phyloP scores from a whole-genome alignment of 2,113 vertebrate genomes.

The Phaethon lepturus region DNA sequence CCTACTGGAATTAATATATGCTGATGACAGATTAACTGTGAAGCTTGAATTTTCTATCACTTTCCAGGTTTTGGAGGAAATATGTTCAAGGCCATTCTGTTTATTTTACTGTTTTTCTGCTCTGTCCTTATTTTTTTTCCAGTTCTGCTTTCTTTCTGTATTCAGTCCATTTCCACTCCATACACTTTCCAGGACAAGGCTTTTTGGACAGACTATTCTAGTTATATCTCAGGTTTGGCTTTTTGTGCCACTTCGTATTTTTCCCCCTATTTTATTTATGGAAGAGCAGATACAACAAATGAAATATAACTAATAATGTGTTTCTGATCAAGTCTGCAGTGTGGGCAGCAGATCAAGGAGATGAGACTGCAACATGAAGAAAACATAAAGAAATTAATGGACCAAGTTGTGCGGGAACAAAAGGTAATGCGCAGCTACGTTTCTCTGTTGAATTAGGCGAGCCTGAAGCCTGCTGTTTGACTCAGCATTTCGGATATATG shows the following conservation, averaged over 20 bases:
- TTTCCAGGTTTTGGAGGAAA: constrained; percentile 2
- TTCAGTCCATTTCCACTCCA: constrained; percentile 2
- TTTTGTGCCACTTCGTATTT: not conserved
- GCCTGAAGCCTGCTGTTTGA: not conserved
- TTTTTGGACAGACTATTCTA: not conserved
- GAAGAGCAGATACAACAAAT: not conserved
- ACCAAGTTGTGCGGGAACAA: constrained; percentile 73
- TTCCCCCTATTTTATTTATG: not conserved
- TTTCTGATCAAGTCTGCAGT: constrained; percentile 89
- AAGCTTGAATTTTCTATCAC: not conserved
- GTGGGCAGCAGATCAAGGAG: constrained; percentile 92
- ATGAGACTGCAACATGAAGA: constrained; percentile 92
- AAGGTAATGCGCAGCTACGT: constrained; percentile 63
- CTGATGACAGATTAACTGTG: not conserved
- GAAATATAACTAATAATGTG: constrained; percentile 30
- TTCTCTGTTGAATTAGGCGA: not conserved
- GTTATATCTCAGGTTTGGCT: not conserved
- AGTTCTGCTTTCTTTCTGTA: not conserved
- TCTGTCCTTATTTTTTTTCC: not conserved
- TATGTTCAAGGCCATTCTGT: not conserved
- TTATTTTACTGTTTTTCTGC: not conserved
- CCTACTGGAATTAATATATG: not conserved
- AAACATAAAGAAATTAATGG: constrained; percentile 83
- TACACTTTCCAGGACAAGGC: not conserved
- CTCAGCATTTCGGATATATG: not conserved